Percentiles rank a stretch among this genome's conserved stretches.
Evolutionary conservation across 2,113 vertebrate genomes (phyloP).

Genomic region (Crotalus horridus): DNA sequence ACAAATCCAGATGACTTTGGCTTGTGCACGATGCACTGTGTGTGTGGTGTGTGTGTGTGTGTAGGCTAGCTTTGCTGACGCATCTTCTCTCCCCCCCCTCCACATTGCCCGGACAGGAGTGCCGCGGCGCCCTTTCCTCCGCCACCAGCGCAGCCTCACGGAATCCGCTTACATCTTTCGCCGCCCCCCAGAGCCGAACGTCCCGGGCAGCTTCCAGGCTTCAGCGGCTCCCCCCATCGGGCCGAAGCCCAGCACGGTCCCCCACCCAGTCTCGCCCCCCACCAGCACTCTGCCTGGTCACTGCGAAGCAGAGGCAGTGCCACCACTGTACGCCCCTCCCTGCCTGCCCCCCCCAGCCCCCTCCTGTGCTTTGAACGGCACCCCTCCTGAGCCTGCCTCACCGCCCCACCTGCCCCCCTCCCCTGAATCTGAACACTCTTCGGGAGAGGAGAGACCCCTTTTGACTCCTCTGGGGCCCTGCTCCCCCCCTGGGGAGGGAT

Average conservation of each 20-base stretch:
- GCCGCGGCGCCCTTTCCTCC: slow-evolving; percentile 65
- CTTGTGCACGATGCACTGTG: not conserved
- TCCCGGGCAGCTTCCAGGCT: not conserved
- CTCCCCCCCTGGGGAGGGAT: not conserved
- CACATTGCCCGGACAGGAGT: slow-evolving; percentile 57
- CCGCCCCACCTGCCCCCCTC: not conserved
- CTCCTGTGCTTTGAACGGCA: not conserved
- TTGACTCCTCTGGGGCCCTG: not conserved
- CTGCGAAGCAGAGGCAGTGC: not conserved
- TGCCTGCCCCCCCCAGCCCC: not conserved
- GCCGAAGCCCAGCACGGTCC: slow-evolving; percentile 50
- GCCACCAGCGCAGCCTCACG: slow-evolving; percentile 83
- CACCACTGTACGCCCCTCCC: not conserved
- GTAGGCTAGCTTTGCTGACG: not conserved
- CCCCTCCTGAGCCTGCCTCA: rapidly evolving
- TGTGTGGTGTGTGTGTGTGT: too few relatives aligned
- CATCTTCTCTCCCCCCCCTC: not conserved
- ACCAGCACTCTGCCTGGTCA: not conserved
- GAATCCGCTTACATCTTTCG: slow-evolving; percentile 82
- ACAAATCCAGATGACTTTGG: not conserved
- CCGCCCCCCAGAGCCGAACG: slow-evolving; percentile 56
- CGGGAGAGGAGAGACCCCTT: not conserved
- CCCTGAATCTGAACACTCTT: not conserved
- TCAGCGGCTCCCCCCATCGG: not conserved
- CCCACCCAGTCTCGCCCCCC: not conserved